Evolutionary conservation across 2,113 vertebrate species (phyloP), one percentile per base, ranked within the genome.

Genomic region (Vidua chalybeata): DNA sequence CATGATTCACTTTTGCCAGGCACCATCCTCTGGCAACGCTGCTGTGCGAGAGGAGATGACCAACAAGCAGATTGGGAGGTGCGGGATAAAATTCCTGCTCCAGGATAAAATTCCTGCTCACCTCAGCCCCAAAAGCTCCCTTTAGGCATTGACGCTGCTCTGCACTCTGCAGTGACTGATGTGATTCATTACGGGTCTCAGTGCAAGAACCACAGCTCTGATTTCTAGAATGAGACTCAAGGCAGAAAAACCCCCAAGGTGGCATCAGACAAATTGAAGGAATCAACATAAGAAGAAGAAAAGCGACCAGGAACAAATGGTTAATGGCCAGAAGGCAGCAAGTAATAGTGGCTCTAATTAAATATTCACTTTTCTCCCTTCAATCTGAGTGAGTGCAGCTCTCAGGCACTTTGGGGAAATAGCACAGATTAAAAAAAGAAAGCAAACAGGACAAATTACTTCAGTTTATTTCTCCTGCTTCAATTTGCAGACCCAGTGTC

Each of bases 351-450:
- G 37, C 72, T 93, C 62, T 69, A 91, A 95, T 97, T 82, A 96
- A 94, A 96, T 89, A 96, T 89, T 94, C 54, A 94, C 95, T 94
- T 93, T 79, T 89, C 91, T 92, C 93, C 77, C 95, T 92, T 61
- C 67, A 6, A 62, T 83, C 71, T 31, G 69, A 83, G 51, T 3
- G 8, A 81, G 56, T 28, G 71, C 61, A 48, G 87, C 77, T 90
- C 81, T 74, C 66, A 48, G 84, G 84, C 86, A 55, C 87, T 87
- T 54, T 13, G 30, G 90, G 76, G 74, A 81, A 81, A 96, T 2
- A 48, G 52, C 87, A 79, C 16, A 31, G 55, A 24, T 87, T 3
- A 7, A 28, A 5, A 55, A 3, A 56, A 59, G 46, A 59, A 49
- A 33, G 27, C 72, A 86, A 92, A 51, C 41, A 78, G 81, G 93